These are phyloP conservation scores for Phocides pigmalion DNA, from an alignment of 1,140 invertebrate species.

Conservation along the genomic window DNA sequence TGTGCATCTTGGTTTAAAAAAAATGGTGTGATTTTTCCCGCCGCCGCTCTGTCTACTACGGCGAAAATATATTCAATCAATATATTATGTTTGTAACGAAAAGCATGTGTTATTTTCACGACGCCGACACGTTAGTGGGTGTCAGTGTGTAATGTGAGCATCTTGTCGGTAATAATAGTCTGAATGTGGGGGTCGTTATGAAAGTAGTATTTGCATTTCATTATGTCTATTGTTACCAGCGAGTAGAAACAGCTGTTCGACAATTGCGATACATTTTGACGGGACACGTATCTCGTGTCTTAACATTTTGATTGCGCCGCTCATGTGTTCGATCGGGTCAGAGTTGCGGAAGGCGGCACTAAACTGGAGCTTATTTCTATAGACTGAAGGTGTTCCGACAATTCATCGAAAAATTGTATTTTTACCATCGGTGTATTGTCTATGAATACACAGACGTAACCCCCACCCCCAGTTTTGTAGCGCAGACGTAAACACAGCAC, in stretches of 20 bases:
- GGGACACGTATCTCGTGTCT: neutral
- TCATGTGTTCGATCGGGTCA: too few relatives aligned
- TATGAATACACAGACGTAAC: too few relatives aligned
- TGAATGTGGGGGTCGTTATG: slow-evolving; percentile 2
- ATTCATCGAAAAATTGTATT: too few relatives aligned
- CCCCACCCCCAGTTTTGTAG: too few relatives aligned
- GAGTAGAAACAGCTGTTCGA: slow-evolving; percentile 25
- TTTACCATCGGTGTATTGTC: too few relatives aligned
- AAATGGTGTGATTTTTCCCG: too few relatives aligned
- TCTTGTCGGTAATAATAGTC: slow-evolving; percentile 14
- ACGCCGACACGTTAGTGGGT: neutral
- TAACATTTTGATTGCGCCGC: too few relatives aligned
- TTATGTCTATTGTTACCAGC: slow-evolving; percentile 22
- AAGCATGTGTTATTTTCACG: neutral
- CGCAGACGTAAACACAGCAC: too few relatives aligned
- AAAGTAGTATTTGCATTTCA: slow-evolving; percentile 23
- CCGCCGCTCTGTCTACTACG: neutral
- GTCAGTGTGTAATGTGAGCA: neutral
- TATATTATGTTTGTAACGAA: neutral
- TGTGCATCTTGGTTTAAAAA: too few relatives aligned
- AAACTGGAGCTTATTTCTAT: too few relatives aligned
- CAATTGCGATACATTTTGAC: neutral
- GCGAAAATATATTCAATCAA: neutral
- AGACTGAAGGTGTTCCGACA: too few relatives aligned
- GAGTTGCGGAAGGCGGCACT: too few relatives aligned